Base-by-base conservation (phyloP, 1,140 invertebrate species). In the Gonatopus flavifemur region DNA sequence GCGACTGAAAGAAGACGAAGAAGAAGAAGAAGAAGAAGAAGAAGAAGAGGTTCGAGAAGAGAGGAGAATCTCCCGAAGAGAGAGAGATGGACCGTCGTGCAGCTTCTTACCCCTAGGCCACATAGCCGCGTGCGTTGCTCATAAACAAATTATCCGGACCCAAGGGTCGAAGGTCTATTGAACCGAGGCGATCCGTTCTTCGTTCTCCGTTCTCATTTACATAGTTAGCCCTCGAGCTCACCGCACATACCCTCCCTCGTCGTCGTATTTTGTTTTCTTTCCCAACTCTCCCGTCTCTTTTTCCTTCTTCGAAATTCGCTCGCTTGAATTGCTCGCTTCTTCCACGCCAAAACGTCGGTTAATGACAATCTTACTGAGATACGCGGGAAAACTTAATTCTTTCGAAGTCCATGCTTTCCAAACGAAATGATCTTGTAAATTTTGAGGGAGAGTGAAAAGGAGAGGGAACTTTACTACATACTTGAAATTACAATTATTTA, bases 141-240 rank as follows among this genome's bases (percentile, higher is more conserved):
- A 73, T 78, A 78, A 78, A 78, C 73, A 78, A 78, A 78, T 78
- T 78, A 78, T 77, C 72, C 69, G 67, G 69, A 78, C 66, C 67
- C 70, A 75, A 70, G 67, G 74, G 76, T 78, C 73, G 76, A 76
- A 77, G 73, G 74, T 77, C 74, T 74, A 77, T 77, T 76, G 75
- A 76, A 77, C 74, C 70, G 74, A 74, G 66, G 63, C 67, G 66
- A 73, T 72, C 68, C 68, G 60, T 67, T 71, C 66, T 65, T 57
- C 56, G 59, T 63, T 68, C 66, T 65, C 59, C 56, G 59, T 63
- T 68, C 70, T 77, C 72, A 76, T 76, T 77, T 76, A 70, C 73
- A 75, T 77, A 77, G 68, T 70, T 64, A 66, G 64, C 61, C 69
- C 64, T 40, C 60, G 56, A 72, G 72, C 67, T 75, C n/a, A n/a